Evolutionary conservation across 2,797 vertebrate species (phyloP), one percentile per base, ranked within the genome.

Genomic region (Anguilla pacifica): DNA sequence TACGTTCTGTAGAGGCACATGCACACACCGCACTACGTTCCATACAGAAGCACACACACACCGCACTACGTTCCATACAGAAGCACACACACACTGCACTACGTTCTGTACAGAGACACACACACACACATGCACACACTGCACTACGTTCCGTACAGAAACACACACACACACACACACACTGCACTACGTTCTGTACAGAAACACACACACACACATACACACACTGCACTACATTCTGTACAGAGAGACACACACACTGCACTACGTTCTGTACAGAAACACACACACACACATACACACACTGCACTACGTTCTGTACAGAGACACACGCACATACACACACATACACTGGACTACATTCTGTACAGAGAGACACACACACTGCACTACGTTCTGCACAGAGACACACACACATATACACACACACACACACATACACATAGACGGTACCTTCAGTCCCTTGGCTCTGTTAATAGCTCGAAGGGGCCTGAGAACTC

Each of bases 401-500:
- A 64, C 61, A n/a, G 6, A 11, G 0, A 59, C 57, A 59, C 19
- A 55, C 13, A 31, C 10, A 83, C 2, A 59, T 70, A 57, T 6
- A 79, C 72, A 59, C 31, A 85, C 84, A 64, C 53, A 51, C 25
- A 64, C 39, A 83, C 53, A 83, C 67, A 86, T 46, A 81, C n/a
- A 88, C 53, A 25, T 28, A 64, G 39, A 7, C 0, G 10, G 91
- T 92, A 99, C 98, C 97, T 99, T 99, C 51, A 99, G 97, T 91
- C 98, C 98, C 96, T 99, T 99, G 39, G 98, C 98, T 95, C 98
- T 96, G 96, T 99, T 99, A 94, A 99, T 99, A 87, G 98, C 98
- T 93, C 98, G 96, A 89, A 99, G 96, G 25, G 98, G 98, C 90
- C 98, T 95, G 87, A 99, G 96, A 67, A 99, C 98, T 91, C 98